Conservation (phyloP, 2,888 invertebrate species). For the Drosophila nigricruria region DNA sequence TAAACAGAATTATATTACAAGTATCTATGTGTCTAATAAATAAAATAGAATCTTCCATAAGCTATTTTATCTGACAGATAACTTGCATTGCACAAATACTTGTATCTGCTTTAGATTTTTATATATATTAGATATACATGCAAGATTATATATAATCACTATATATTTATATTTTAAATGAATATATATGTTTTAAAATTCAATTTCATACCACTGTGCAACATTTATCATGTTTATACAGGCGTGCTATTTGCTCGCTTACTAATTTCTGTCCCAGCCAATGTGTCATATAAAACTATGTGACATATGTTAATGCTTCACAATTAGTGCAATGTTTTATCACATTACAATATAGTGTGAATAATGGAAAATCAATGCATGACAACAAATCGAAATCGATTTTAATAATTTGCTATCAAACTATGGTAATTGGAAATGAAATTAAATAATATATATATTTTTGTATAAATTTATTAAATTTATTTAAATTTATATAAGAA, state of each 20-base stretch:
- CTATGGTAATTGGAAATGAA: not conserved
- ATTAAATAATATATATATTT: not conserved
- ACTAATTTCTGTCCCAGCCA: not conserved
- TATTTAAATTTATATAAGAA: not conserved
- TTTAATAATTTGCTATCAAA: not conserved
- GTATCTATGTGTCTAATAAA: too few relatives aligned
- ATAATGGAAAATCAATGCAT: constrained; percentile 6
- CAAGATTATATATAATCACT: not conserved
- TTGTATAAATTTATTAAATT: not conserved
- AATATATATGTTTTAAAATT: too few relatives aligned
- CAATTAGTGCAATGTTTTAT: constrained; percentile 21
- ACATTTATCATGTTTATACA: not conserved
- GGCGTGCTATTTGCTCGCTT: not conserved
- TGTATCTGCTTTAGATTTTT: too few relatives aligned
- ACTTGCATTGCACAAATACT: too few relatives aligned
- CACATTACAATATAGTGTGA: not conserved
- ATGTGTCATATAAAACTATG: not conserved
- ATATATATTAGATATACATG: too few relatives aligned
- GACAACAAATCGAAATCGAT: not conserved
- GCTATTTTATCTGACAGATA: too few relatives aligned
- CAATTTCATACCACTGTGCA: not conserved
- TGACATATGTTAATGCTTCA: constrained; percentile 12
- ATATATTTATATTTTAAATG: too few relatives aligned
- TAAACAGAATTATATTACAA: too few relatives aligned
- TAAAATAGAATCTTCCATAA: too few relatives aligned